Base-by-base conservation (phyloP, 2,888 invertebrate genomes). In the Entomobrya proxima region DNA sequence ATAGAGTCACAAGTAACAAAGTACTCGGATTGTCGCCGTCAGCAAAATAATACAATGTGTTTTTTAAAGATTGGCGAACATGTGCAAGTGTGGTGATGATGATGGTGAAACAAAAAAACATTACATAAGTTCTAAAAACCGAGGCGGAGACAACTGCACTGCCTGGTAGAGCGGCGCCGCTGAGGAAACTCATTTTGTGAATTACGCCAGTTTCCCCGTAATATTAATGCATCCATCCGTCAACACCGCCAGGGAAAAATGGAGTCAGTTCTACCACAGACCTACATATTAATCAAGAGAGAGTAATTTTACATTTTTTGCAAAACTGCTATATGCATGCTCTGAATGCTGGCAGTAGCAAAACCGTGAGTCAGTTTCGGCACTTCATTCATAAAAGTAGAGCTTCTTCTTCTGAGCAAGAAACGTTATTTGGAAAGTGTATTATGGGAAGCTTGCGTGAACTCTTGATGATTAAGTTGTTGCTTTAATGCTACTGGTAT, bases 151-250 rank as follows among this genome's bases (percentile, higher is more conserved):
- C 74, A 50, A 24, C 58, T 81, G 55, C 67, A 13, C n/a, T n/a
- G n/a, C n/a, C n/a, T n/a, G 69, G 72, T 24, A 61, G 30, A 75
- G 44, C 67, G 55, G 52, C 69, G 50, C n/a, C 37, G 69, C 18
- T 75, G 47, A 50, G 72, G 69, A 75, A 75, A 75, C 50, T 52
- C 47, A 75, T 69, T 50, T 24, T 72, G 82, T 47, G 83, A 83
- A 83, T 83, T 83, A 83, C 67, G 52, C 50, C 76, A 76, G 37
- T 64, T 74, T 75, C 82, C 64, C 61, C 35, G 64, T 75, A 47
- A 30, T 61, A 27, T 27, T 37, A 40, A 32, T 47, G 27, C 37
- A 21, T 35, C 30, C 40, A 32, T 61, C 44, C 52, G 32, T 61
- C 77, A 58, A 24, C 58, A 74, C n/a, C n/a, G n/a, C n/a, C n/a